Evolutionary conservation across 30 jellyfish, hydroid and myxozoan species (phyloP).

Genomic region (Hydractinia echinata): DNA sequence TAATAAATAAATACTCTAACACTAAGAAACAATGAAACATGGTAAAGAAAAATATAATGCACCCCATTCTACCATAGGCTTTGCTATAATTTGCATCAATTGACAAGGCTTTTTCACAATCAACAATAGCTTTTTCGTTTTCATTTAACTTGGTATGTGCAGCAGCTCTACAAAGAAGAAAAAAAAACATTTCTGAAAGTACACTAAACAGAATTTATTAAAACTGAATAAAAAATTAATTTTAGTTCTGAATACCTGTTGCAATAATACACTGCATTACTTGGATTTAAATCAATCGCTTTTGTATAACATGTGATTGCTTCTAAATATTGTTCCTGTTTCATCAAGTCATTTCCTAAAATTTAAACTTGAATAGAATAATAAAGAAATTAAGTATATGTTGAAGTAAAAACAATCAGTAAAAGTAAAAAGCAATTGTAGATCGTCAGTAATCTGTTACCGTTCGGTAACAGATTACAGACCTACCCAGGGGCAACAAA

Average conservation of each 20-base stretch:
- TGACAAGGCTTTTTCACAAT: slow-evolving; percentile 68
- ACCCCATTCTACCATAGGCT: slow-evolving; percentile 99
- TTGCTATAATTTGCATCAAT: slow-evolving; percentile 69
- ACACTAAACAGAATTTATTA: background rate
- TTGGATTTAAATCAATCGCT: slow-evolving; percentile 55
- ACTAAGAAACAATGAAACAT: too few relatives aligned
- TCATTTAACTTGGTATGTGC: slow-evolving; percentile 73
- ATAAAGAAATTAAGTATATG: background rate
- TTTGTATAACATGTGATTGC: slow-evolving; percentile 65
- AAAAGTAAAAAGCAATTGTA: too few relatives aligned
- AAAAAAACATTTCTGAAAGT: background rate
- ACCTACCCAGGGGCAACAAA: background rate
- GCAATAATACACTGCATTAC: slow-evolving; percentile 73
- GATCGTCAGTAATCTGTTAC: background rate
- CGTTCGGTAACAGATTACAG: background rate
- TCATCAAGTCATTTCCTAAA: slow-evolving; percentile 74
- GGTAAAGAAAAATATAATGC: slow-evolving; percentile 12
- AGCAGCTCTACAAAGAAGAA: slow-evolving; percentile 64
- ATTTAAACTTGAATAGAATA: background rate
- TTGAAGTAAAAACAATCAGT: background rate
- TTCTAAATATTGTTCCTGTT: slow-evolving; percentile 48
- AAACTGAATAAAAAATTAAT: background rate
- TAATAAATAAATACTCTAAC: too few relatives aligned
- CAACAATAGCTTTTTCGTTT: slow-evolving; percentile 59
- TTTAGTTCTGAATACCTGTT: slow-evolving; percentile 48